phyloP scores from a whole-genome alignment of 2,888 invertebrate species.

The Therioaphis trifolii region DNA sequence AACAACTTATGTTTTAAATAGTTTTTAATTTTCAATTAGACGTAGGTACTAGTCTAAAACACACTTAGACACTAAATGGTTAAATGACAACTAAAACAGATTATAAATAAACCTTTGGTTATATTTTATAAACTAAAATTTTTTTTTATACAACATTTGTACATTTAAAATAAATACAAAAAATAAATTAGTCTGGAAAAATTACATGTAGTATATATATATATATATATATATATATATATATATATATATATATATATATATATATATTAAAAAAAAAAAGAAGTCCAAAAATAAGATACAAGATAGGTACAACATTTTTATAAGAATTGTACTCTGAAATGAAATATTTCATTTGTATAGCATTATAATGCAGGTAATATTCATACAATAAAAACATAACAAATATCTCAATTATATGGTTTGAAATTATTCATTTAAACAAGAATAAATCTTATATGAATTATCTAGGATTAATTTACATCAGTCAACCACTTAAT shows the following conservation, averaged over 20 bases:
- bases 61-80: no score
- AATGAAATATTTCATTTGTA: neutral
- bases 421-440: slow-evolving; percentile 32
- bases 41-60: no score
- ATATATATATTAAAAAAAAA: no score
- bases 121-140: slow-evolving; percentile 46
- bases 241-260: no score
- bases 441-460: slow-evolving; percentile 4
- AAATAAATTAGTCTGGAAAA: slow-evolving; percentile 52
- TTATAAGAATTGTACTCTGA: slow-evolving; percentile 20
- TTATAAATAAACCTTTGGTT: slow-evolving; percentile 60
- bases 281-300: slow-evolving; percentile 27
- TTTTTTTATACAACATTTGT: slow-evolving; percentile 50
- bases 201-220: slow-evolving; percentile 16
- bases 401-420: neutral
- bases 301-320: slow-evolving; percentile 1
- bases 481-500: slow-evolving; percentile 42
- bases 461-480: slow-evolving; percentile 36
- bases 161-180: slow-evolving; percentile 58
- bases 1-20: no score
- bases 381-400: neutral
- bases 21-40: no score
- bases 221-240: no score
- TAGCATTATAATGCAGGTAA: slow-evolving; percentile 4
- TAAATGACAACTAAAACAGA: neutral